Evolutionary conservation across 2,797 vertebrate species (phyloP).

Genomic region (Sorex maritimensis): DNA sequence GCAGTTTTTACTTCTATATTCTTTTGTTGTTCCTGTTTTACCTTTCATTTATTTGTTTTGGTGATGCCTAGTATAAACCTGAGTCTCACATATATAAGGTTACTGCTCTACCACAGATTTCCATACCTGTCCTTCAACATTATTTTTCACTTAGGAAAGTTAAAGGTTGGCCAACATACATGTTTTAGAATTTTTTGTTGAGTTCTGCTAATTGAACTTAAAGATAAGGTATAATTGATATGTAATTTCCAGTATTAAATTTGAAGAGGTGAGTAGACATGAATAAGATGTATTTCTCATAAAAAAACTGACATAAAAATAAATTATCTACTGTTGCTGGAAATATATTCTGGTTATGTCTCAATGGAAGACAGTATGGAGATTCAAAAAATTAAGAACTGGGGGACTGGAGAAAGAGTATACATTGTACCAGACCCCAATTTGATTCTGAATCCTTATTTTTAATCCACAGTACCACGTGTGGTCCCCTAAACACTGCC

Average conservation of each 20-base stretch:
- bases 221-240: constrained; percentile 47
- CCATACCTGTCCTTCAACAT: no score
- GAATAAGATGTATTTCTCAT: not conserved
- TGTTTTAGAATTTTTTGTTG: constrained; percentile 14
- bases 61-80: no score
- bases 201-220: not conserved
- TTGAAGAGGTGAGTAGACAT: constrained; percentile 29
- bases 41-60: no score
- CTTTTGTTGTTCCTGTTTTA: no score
- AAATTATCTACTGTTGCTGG: not conserved
- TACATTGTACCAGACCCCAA: no score
- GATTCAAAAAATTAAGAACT: not conserved
- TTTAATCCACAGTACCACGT: no score
- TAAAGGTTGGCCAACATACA: not conserved
- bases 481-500: no score
- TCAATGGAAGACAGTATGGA: not conserved
- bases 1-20: not conserved
- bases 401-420: no score
- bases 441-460: no score
- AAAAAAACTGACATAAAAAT: not conserved
- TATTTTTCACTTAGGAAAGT: no score
- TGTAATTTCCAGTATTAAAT: constrained; percentile 26
- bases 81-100: no score
- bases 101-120: no score
- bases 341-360: not conserved